A percentile compares a stretch with the other conserved stretches of the same genome.
Conservation (phyloP, 2,888 invertebrate genomes). For the Drosophila mulleri region DNA sequence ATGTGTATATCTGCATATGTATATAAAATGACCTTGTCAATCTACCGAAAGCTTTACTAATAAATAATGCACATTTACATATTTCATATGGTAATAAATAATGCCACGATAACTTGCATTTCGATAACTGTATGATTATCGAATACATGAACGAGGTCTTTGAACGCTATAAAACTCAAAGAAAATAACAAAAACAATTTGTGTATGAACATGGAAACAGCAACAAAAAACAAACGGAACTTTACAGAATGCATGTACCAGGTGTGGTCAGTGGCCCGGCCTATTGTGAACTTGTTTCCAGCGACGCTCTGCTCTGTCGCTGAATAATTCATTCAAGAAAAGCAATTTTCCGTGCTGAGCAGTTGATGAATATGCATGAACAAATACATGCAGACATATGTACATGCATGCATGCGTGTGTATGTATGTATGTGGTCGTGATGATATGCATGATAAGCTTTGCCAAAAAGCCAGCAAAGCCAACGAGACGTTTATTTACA, state of each 20-base stretch:
- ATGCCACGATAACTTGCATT: constrained; percentile 4
- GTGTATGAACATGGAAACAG: constrained; percentile 14
- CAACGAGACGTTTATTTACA: constrained; percentile 51
- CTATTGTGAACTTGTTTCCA: constrained; percentile 47
- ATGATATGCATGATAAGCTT: constrained; percentile 44
- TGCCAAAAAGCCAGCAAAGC: constrained; percentile 49
- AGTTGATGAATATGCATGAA: constrained; percentile 72
- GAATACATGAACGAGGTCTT: constrained; percentile 55
- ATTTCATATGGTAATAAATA: constrained; percentile 5
- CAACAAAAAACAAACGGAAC: constrained; percentile 33
- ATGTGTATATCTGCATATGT: neutral
- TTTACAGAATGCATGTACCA: constrained; percentile 42
- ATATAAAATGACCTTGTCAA: constrained; percentile 16
- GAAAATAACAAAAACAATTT: constrained; percentile 23
- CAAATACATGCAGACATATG: constrained; percentile 10
- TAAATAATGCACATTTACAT: constrained; percentile 26
- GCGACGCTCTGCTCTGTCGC: constrained; percentile 24
- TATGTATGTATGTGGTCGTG: neutral
- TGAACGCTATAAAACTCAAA: constrained; percentile 46
- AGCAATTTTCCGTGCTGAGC: constrained; percentile 64
- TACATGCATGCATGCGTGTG: neutral
- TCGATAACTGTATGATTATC: constrained; percentile 30
- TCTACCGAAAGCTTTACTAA: constrained; percentile 23
- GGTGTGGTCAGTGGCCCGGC: constrained; percentile 74
- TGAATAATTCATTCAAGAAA: constrained; percentile 79